Evolutionary conservation across 2,888 invertebrate species (phyloP), one percentile per base, ranked within the genome.

Genomic region (Drosophila setosimentum): DNA sequence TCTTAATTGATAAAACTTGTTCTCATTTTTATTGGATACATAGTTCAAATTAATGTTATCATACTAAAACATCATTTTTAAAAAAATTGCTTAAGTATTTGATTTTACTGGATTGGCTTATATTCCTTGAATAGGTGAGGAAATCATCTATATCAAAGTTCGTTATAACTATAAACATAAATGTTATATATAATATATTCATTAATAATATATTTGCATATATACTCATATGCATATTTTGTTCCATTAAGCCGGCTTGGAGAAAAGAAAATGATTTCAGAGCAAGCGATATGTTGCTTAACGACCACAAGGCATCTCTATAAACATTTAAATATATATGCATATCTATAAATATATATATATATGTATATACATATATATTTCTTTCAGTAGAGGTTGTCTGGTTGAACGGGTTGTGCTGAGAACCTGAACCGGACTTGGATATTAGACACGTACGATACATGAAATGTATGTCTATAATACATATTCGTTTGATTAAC

Each of bases 371-470:
- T 45, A 37, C 57, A 67, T 58, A 62, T 21, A 7, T 45, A 64
- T 77, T 60, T 73, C 48, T 68, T 67, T 58, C 55, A 51, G 68
- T 65, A 49, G 61, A 42, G 42, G 30, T 18, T 45, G 62, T 75
- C 78, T 75, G 75, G 78, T 78, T 68, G 60, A 61, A 78, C 78
- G 78, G 71, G 78, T 78, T 78, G 63, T 57, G 75, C 51, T 53
- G 55, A 78, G 78, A 78, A 78, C 78, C 78, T 74, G 78, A 78
- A 78, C 68, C 78, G 78, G 64, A 64, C 61, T 58, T 53, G 59
- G 27, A 16, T 49, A 61, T 53, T 27, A 61, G 57, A 65, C 54
- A 37, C 48, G 57, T 49, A 49, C 21, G 49, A 63, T 51, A 37
- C 45, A 70, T 63, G 30, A 42, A 35, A 51, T 30, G 40, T 53